Evolutionary conservation across 1,140 invertebrate species (phyloP).

Genomic region (Kradibia gibbosae): DNA sequence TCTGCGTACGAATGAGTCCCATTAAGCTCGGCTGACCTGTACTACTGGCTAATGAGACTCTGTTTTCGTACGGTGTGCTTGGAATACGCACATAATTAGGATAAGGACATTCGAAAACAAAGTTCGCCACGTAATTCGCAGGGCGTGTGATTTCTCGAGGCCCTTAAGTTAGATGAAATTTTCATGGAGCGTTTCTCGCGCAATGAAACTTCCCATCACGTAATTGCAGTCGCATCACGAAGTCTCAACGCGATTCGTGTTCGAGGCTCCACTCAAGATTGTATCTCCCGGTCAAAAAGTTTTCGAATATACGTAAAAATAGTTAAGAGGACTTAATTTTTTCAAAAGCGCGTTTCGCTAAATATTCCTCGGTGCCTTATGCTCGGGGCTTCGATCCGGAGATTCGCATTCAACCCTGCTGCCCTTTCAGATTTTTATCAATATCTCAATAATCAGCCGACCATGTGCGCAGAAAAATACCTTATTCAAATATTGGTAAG

Average conservation of each 20-base stretch:
- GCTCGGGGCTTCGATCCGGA: no score
- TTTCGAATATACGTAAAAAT: no score
- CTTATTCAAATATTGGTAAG: no score
- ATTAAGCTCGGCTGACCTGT: not conserved
- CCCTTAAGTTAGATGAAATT: slow-evolving; percentile 50
- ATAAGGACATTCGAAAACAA: slow-evolving; percentile 44
- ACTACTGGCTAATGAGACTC: no score
- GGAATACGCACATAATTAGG: slow-evolving; percentile 46
- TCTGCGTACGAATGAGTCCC: not conserved
- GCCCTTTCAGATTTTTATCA: no score
- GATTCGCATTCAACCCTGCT: no score
- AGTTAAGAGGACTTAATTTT: no score
- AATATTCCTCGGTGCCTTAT: no score
- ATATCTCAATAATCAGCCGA: no score
- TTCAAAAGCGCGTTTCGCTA: no score
- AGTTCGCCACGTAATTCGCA: slow-evolving; percentile 48
- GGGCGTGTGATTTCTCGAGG: not conserved
- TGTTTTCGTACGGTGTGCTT: not conserved
- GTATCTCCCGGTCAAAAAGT: not conserved
- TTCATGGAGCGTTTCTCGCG: slow-evolving; percentile 35
- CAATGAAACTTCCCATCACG: slow-evolving; percentile 40
- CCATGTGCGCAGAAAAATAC: no score
- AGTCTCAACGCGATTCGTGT: not conserved
- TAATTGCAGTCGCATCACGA: slow-evolving; percentile 46
- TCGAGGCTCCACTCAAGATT: not conserved